phyloP scores from a whole-genome alignment of 2,113 vertebrate genomes.

The Canis aureus region DNA sequence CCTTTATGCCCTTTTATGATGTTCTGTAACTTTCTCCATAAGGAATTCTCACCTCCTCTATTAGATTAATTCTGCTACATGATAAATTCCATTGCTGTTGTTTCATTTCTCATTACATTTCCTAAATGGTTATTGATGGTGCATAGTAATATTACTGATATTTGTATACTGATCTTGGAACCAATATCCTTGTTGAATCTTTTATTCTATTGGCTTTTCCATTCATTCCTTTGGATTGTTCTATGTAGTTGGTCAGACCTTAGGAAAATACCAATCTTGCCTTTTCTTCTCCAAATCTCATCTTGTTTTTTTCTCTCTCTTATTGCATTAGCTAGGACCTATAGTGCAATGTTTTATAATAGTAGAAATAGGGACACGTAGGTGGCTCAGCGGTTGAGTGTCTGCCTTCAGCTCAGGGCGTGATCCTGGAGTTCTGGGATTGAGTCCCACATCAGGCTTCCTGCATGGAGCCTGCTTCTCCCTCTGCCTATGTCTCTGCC shows the following conservation, averaged over 20 bases:
- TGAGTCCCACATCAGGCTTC: too few relatives aligned
- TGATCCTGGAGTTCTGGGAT: too few relatives aligned
- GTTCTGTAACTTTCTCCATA: background rate
- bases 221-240: background rate
- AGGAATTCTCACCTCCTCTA: background rate
- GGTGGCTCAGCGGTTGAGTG: too few relatives aligned
- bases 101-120: background rate
- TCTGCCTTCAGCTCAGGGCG: too few relatives aligned
- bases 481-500: too few relatives aligned
- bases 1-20: background rate
- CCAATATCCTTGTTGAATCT: background rate
- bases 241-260: background rate
- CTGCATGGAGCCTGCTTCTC: too few relatives aligned
- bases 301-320: background rate
- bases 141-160: constrained; percentile 10
- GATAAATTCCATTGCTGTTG: background rate
- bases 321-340: background rate
- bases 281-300: background rate
- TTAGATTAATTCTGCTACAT: background rate
- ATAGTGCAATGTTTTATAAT: background rate
- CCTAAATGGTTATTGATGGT: background rate
- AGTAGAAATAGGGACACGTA: background rate
- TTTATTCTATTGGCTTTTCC: background rate
- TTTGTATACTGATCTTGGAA: constrained; percentile 2
- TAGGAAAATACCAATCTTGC: background rate